phyloP scores from a whole-genome alignment of 1,140 invertebrate genomes.

The Dermatophagoides farinae region DNA sequence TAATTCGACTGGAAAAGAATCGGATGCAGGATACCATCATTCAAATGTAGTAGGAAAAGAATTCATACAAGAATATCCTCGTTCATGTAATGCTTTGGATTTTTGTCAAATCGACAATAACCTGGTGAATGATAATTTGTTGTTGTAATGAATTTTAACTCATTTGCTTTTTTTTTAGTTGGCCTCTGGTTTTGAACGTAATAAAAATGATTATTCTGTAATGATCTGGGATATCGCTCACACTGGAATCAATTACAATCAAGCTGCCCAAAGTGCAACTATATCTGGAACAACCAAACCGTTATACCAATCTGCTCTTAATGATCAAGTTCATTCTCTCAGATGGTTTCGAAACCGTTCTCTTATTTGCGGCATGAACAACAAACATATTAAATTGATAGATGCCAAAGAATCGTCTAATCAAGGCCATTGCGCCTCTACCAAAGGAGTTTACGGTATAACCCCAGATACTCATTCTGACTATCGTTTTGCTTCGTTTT shows the following conservation, averaged over 20 bases:
- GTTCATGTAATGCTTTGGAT: constrained; percentile 62
- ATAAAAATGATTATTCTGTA: constrained; percentile 36
- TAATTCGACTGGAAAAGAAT: not conserved
- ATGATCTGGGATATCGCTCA: constrained; percentile 27
- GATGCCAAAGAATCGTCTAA: constrained; percentile 40
- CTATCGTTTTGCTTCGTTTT: constrained; percentile 55
- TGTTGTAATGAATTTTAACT: not conserved
- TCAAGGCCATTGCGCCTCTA: constrained; percentile 37
- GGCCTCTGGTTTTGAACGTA: constrained; percentile 62
- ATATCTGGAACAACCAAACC: constrained; percentile 1
- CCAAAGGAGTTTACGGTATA: constrained; percentile 60
- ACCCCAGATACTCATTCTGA: constrained; percentile 52
- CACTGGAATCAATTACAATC: constrained; percentile 2
- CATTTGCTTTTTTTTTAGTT: constrained; percentile 27
- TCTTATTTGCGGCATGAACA: constrained; percentile 63
- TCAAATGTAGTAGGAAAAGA: not conserved
- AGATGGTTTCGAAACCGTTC: constrained; percentile 59
- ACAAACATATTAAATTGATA: constrained; percentile 65
- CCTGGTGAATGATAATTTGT: constrained; percentile 27
- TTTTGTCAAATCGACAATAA: constrained; percentile 72
- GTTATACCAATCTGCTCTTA: constrained; percentile 25
- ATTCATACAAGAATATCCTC: constrained; percentile 40
- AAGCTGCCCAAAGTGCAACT: not conserved
- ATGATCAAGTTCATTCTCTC: constrained; percentile 60
- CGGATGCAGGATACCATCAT: not conserved